These are phyloP conservation scores for Lophochroa leadbeateri DNA, from an alignment of 2,113 vertebrate genomes.

Conservation along the genomic window DNA sequence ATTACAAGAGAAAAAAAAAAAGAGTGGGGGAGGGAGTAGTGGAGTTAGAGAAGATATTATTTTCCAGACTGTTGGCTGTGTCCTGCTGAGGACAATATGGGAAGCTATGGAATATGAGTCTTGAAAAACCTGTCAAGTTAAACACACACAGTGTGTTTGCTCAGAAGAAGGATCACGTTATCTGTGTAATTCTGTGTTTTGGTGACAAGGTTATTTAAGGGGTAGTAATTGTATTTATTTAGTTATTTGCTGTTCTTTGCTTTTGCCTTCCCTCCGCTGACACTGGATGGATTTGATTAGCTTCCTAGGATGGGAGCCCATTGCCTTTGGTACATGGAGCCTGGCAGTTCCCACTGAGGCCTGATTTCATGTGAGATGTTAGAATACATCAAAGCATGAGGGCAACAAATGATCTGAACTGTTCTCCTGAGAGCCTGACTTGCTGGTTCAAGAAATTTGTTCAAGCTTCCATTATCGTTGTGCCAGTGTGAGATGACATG, in stretches of 20 bases:
- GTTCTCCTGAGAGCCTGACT: constrained; percentile 2
- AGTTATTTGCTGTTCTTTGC: neutral
- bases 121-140: constrained; percentile 38
- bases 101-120: constrained; percentile 43
- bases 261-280: neutral
- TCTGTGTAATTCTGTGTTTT: constrained; percentile 14
- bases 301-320: neutral
- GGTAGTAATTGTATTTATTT: neutral
- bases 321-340: neutral
- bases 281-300: constrained; percentile 34
- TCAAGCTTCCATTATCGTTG: accelerated
- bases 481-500: neutral
- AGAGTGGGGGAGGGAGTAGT: neutral
- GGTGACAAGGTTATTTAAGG: constrained; percentile 11
- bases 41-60: constrained; percentile 54
- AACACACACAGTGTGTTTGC: neutral
- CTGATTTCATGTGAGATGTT: constrained; percentile 5
- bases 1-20: neutral
- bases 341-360: neutral
- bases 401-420: neutral
- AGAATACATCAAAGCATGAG: neutral
- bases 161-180: constrained; percentile 3
- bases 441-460: constrained; percentile 8
- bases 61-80: constrained; percentile 39
- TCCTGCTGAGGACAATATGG: constrained; percentile 49